Base-by-base conservation (phyloP, 2,797 vertebrate species). In the Gymnodraco acuticeps region DNA sequence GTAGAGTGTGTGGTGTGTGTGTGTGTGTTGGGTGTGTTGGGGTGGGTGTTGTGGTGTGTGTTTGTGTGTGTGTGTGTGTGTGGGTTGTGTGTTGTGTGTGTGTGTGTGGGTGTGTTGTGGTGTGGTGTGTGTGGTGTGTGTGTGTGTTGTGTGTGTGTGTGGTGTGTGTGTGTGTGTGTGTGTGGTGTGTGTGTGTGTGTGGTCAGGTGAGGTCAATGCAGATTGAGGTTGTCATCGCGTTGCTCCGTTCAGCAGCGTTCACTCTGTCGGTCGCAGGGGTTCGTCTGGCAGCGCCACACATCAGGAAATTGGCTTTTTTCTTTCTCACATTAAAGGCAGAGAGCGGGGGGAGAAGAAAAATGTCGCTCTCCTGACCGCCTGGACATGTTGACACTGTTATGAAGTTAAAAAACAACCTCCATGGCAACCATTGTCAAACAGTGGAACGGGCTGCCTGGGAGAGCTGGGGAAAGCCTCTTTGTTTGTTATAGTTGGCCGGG, bases 351-450 rank as follows among this genome's bases (percentile, higher is more conserved):
- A 58, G 74, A 73, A 73, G 64, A 62, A 85, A 87, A 88, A 91
- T 90, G 89, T 80, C 78, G 20, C 50, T 71, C 78, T 82, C 91
- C 85, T 78, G 90, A 86, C 58, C 10, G 87, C 87, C 87, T 71
- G 90, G 92, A 92, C 93, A 85, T 94, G 90, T 94, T 81, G 64
- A 94, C 92, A 93, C 90, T 97, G 97, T 97, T 97, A 90, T 97
- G 96, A 96, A 95, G 92, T 88, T 93, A 95, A 27, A 97, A 96
- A 97, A 95, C 93, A 93, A 95, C 88, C 91, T 95, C 97, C 96
- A 97, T 96, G 95, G 97, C 92, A 97, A 99, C 97, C 94, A 94
- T 95, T 96, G 96, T 97, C 96, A 95, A 94, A 93, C 88, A 84
- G 87, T 87, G 95, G 94, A 95, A 87, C 74, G 77, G 90, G 90